Evolutionary conservation across 1,140 invertebrate species (phyloP).

Genomic region (Caenorhabditis brenneri): DNA sequence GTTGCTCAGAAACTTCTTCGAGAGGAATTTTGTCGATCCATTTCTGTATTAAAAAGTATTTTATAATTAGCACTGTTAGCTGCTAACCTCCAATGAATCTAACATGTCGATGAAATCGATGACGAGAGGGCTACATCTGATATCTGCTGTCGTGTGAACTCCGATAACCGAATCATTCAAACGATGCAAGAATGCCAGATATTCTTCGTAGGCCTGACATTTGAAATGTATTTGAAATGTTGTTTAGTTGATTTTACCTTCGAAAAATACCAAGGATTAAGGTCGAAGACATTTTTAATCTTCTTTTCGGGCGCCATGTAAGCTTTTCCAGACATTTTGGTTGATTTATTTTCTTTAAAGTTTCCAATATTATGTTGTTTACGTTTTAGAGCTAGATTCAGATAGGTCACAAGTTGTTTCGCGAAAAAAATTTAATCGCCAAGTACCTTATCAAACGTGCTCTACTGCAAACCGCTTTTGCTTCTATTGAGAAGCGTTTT

Average conservation of each 20-base stretch:
- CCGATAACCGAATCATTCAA: conserved; percentile 60
- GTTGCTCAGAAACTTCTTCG: conserved; percentile 65
- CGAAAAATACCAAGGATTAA: conserved; percentile 63
- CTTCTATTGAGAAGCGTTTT: neutral
- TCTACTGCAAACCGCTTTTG: neutral
- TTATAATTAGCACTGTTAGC: neutral
- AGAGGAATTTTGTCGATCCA: conserved; percentile 65
- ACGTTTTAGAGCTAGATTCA: too few relatives aligned
- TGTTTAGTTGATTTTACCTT: conserved; percentile 51
- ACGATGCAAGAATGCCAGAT: conserved; percentile 62
- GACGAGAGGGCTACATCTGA: conserved; percentile 47
- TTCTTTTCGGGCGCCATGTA: conserved; percentile 58
- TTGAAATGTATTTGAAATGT: conserved; percentile 45
- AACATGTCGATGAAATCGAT: conserved; percentile 60
- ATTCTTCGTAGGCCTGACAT: conserved; percentile 66
- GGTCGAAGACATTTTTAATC: conserved; percentile 65
- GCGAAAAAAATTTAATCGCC: neutral
- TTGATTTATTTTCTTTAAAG: neutral
- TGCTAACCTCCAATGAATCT: conserved; percentile 55
- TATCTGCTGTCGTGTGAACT: conserved; percentile 59
- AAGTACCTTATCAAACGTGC: neutral
- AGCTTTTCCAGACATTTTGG: conserved; percentile 40
- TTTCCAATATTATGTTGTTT: neutral
- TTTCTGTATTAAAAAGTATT: conserved; percentile 52
- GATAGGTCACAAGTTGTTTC: neutral